Base-by-base conservation (phyloP, 2,888 invertebrate genomes). In the Anthrax anthrax region DNA sequence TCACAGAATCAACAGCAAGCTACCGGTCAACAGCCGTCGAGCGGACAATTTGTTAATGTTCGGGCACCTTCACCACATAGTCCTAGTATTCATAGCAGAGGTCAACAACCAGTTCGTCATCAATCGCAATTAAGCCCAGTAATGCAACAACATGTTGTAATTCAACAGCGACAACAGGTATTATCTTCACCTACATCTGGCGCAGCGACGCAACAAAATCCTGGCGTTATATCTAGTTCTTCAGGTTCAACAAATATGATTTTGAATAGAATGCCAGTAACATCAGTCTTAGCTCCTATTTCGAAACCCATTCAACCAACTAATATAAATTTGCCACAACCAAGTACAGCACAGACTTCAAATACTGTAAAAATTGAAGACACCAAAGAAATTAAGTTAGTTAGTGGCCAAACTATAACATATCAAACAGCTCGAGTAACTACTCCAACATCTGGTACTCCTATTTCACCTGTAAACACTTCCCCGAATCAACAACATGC, bases 231-330 rank as follows among this genome's bases (percentile, higher is more conserved):
- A 65, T 54, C 58, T 70, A 1, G 69, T 66, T 1, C 58, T 67
- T 44, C 53, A 42, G 48, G 55, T 17, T 50, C 58, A 6, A 19
- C 49, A 12, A 52, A 44, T 27, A 40, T 52, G 1, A 34, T 52
- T 6, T 70, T 74, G 48, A 76, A 72, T 56, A 62, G 78, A 41
- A 61, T 78, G 48, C 76, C 78, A 27, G 73, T 76, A 38, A 73
- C 76, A 19, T 73, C 78, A 37, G 72, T 77, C 23, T 63, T 77
- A 55, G 64, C 73, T 14, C 71, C 73, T 27, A 74, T 74, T 54
- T 67, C 76, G 8, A 78, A 78, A 62, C 73, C 76, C 50, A 58
- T 76, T 36, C 74, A 69, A 59, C 60, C 72, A 2, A 71, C 70
- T 46, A 74, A 72, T 47, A 61, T 67, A 32, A 54, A 64, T 46